Evolutionary conservation across 2,888 invertebrate genomes (phyloP), one percentile per base, ranked within the genome.

Genomic region (Glaucopsyche alexis): DNA sequence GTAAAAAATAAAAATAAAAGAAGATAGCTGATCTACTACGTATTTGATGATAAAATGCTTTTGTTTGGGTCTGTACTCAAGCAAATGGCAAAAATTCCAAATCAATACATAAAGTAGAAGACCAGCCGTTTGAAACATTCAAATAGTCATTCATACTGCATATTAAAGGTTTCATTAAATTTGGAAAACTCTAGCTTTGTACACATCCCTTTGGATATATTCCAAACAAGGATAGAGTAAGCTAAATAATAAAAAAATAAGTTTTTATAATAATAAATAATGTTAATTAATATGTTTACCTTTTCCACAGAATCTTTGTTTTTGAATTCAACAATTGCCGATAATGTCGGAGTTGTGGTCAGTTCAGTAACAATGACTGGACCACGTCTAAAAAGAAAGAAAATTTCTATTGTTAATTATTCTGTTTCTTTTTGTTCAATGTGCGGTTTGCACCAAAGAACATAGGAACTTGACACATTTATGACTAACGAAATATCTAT

Each of bases 301-400:
- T 93, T 91, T 84, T 92, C 91, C 93, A 93, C 88, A 86, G 89
- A 91, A 84, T 93, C 93, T 92, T 92, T 92, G 93, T 93, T 93
- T 93, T 93, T 92, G 92, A 92, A 93, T 92, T 92, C 93, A 89
- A 93, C 91, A 86, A 93, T 92, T 87, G 93, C 93, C 90, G 93
- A 92, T 91, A 93, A 90, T 91, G 92, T 91, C 85, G 93, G 93
- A 88, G 93, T 92, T 86, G 91, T 92, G 91, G 93, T 93, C 93
- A 90, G 90, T 92, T 93, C 93, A 85, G 92, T 92, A 84, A 93
- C 93, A 90, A 93, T 90, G 91, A 93, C 92, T 89, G 93, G 93
- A 92, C 93, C 93, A 93, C 93, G 93, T 93, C 93, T 93, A 93
- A 89, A 93, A 93, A 92, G 87, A 91, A 92, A 92, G 87, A 91